These are phyloP conservation scores for Progne subis DNA, from an alignment of 2,113 vertebrate genomes.

Conservation along the genomic window DNA sequence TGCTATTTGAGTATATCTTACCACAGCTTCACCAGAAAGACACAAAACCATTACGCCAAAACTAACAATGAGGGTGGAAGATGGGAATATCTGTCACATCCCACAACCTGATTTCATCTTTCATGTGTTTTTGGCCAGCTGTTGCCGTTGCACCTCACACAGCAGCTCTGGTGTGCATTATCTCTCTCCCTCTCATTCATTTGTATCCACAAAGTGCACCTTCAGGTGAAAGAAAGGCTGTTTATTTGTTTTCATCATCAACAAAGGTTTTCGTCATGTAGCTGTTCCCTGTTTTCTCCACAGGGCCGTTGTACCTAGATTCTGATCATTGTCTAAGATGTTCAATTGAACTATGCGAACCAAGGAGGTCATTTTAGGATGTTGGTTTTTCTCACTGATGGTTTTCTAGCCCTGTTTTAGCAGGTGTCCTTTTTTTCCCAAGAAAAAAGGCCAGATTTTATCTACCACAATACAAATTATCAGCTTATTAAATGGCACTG, in stretches of 20 bases:
- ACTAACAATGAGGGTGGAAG: neutral
- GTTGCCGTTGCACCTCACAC: neutral
- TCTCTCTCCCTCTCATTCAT: neutral
- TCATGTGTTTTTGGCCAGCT: neutral
- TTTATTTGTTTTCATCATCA: neutral
- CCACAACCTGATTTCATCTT: neutral
- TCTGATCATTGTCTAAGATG: neutral
- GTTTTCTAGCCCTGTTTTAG: neutral
- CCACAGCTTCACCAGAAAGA: neutral
- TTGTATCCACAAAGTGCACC: neutral
- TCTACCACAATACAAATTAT: neutral
- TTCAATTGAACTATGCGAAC: fast-evolving
- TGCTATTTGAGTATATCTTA: neutral
- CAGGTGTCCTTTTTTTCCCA: neutral
- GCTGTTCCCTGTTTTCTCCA: neutral
- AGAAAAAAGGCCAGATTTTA: neutral
- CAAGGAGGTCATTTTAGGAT: neutral
- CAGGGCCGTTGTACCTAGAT: neutral
- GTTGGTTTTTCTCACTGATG: neutral
- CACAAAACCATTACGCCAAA: neutral
- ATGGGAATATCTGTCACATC: neutral
- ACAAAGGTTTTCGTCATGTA: neutral
- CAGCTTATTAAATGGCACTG: neutral
- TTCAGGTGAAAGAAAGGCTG: neutral
- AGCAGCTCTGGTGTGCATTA: neutral